phyloP scores from a whole-genome alignment of 2,888 invertebrate genomes.

The Resseliella maxima region DNA sequence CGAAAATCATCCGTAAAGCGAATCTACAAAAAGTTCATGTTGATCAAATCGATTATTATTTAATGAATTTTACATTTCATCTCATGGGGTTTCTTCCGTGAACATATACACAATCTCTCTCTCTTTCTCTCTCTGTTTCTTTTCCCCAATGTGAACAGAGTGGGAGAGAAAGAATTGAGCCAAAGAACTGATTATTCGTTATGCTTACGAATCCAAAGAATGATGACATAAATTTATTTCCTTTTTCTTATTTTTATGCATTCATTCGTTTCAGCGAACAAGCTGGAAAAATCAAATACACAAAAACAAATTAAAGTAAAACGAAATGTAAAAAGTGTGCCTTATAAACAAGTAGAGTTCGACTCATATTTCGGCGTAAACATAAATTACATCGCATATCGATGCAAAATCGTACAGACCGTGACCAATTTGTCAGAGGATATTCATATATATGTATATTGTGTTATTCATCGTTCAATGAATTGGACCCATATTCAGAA shows the following conservation, averaged over 20 bases:
- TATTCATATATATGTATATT: background rate
- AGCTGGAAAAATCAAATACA: background rate
- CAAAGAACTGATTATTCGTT: slow-evolving; percentile 27
- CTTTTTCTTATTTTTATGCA: background rate
- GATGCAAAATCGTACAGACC: background rate
- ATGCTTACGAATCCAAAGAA: background rate
- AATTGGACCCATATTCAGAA: no score
- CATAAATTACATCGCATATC: background rate
- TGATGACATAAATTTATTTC: slow-evolving; percentile 22
- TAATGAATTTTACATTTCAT: background rate
- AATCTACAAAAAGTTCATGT: slow-evolving; percentile 28
- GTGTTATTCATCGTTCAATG: background rate
- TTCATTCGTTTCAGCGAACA: background rate
- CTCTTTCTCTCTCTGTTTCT: no score
- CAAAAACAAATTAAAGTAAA: background rate
- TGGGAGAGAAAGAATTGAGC: background rate
- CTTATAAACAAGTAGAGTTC: background rate
- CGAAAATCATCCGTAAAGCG: no score
- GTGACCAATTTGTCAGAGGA: background rate
- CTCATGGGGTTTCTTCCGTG: background rate
- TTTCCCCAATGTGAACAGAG: background rate
- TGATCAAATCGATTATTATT: slow-evolving; percentile 34
- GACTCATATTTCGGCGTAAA: background rate
- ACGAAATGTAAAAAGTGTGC: background rate
- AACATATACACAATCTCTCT: no score